Conservation (phyloP, 2,888 invertebrate species). For the Erynnis tages region DNA sequence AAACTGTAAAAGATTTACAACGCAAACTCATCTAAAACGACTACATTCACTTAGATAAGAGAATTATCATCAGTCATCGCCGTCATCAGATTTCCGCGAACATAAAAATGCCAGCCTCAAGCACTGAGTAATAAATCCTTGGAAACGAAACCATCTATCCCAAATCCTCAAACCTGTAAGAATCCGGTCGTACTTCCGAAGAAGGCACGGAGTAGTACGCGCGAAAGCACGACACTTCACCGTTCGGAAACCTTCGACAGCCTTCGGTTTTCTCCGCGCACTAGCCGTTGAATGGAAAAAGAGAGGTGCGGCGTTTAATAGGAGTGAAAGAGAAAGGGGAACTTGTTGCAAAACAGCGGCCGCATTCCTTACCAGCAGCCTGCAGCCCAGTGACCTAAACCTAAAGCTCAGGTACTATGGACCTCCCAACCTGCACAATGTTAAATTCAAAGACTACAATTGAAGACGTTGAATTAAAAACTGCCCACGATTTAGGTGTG, state of each 20-base stretch:
- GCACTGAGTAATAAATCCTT: constrained; percentile 32
- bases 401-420: constrained; percentile 53
- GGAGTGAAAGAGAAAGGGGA: constrained; percentile 55
- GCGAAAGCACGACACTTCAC: constrained; percentile 30
- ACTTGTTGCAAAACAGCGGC: constrained; percentile 76
- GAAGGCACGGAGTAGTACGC: constrained; percentile 42
- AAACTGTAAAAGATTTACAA: not conserved
- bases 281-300: constrained; percentile 33
- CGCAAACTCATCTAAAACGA: not conserved
- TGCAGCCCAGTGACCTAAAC: constrained; percentile 79
- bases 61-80: constrained; percentile 2
- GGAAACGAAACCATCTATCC: constrained; percentile 32
- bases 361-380: constrained; percentile 71
- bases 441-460: constrained; percentile 6
- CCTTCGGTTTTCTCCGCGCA: constrained; percentile 36
- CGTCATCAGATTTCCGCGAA: constrained; percentile 17
- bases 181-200: constrained; percentile 62
- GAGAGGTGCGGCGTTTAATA: constrained; percentile 36
- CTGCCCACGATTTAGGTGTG: too few species aligned
- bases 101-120: constrained; percentile 17
- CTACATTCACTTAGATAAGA: constrained; percentile 9
- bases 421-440: constrained; percentile 30
- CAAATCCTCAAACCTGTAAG: constrained; percentile 47
- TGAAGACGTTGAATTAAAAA: too few species aligned
- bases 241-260: constrained; percentile 42